Percentiles rank a stretch among this genome's conserved stretches.
Conservation (phyloP, 2,797 vertebrate species). For the Chaetophractus vellerosus region DNA sequence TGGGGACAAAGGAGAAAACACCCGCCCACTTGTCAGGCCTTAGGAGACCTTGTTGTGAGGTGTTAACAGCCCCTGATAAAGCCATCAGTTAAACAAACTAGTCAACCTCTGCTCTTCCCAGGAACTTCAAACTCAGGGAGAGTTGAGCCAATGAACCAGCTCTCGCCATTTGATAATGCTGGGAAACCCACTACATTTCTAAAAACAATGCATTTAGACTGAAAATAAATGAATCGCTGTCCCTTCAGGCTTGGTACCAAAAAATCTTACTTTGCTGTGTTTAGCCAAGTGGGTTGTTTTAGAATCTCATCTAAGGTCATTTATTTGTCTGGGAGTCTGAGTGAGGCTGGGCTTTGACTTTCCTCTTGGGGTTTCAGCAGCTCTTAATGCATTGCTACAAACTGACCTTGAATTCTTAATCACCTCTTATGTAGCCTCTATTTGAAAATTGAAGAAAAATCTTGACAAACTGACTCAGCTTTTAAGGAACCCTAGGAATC, state of each 20-base stretch:
- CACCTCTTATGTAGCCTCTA: neutral
- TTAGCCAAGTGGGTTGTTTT: neutral
- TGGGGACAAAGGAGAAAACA: constrained; percentile 38
- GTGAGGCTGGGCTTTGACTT: neutral
- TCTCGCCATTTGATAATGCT: neutral
- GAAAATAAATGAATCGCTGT: neutral
- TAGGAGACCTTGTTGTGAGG: neutral
- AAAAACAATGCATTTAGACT: neutral
- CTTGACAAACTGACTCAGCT: neutral
- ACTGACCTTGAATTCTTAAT: neutral
- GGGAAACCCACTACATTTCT: neutral
- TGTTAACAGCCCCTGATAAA: constrained; percentile 48
- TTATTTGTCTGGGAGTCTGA: neutral
- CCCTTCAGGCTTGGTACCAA: neutral
- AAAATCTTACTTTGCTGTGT: neutral
- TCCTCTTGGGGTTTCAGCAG: neutral
- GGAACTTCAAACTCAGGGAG: neutral
- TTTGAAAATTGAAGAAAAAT: neutral
- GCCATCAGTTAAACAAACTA: constrained; percentile 29
- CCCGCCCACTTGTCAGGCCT: neutral
- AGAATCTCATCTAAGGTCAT: neutral
- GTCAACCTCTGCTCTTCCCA: constrained; percentile 15
- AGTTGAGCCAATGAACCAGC: neutral
- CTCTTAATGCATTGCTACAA: neutral
- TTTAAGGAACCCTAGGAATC: neutral